Evolutionary conservation across 2,113 vertebrate species (phyloP).

Genomic region (Sardina pilchardus): DNA sequence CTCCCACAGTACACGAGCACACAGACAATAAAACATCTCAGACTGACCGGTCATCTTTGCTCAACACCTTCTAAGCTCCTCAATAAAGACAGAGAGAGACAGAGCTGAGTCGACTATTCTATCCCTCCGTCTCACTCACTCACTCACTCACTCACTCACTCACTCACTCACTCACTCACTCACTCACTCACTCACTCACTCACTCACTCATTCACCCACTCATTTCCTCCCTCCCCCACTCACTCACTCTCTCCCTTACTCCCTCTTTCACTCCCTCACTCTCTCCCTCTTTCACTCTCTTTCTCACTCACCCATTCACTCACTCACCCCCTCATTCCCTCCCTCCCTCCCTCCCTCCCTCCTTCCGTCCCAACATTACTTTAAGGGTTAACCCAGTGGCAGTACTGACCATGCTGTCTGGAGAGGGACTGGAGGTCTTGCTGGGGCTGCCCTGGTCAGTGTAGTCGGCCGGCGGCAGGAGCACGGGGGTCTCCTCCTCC

Average conservation of each 20-base stretch:
- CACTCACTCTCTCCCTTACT: too few relatives aligned
- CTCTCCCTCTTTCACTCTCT: too few relatives aligned
- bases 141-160: neutral
- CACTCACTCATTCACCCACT: too few relatives aligned
- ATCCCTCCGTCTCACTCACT: neutral
- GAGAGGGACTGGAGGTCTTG: constrained; percentile 50
- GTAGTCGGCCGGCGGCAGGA: constrained; percentile 90
- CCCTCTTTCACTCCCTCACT: too few relatives aligned
- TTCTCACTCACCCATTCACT: neutral
- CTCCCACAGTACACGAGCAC: neutral
- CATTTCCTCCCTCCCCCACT: too few relatives aligned
- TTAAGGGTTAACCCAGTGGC: neutral
- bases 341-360: too few relatives aligned
- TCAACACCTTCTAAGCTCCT: neutral
- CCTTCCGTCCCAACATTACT: neutral
- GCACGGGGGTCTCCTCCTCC: constrained; percentile 71
- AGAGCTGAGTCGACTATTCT: too few relatives aligned
- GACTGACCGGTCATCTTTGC: neutral
- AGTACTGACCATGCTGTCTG: constrained; percentile 64
- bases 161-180: too few relatives aligned
- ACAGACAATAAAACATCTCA: neutral
- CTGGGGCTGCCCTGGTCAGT: constrained; percentile 57
- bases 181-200: too few relatives aligned
- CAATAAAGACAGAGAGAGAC: neutral
- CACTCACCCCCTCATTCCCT: neutral